Conservation (phyloP, 2,113 vertebrate species). For the Mungos mungo region DNA sequence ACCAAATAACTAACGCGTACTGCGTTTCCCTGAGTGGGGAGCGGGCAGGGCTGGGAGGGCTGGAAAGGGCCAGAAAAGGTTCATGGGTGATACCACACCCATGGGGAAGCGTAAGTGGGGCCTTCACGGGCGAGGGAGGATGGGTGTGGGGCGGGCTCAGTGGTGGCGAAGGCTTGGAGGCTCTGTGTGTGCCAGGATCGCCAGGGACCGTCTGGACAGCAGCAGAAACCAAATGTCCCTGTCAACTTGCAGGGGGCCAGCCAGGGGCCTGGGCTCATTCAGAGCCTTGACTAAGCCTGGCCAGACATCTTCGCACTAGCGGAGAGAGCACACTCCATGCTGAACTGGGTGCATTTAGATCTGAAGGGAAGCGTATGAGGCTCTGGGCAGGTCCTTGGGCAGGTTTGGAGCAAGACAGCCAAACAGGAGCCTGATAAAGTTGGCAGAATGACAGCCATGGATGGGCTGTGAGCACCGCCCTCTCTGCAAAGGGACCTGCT, state of each 20-base stretch:
- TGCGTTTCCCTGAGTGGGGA: neutral
- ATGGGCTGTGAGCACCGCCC: fast-evolving
- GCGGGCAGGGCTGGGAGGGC: neutral
- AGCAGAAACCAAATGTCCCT: fast-evolving
- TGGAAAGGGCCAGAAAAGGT: neutral
- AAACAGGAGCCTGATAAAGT: neutral
- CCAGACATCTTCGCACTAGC: fast-evolving
- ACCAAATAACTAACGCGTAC: fast-evolving
- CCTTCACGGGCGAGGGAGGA: fast-evolving
- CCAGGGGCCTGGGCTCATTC: fast-evolving
- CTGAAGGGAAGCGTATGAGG: neutral
- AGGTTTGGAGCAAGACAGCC: neutral
- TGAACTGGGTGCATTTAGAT: too few species aligned
- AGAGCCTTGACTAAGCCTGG: fast-evolving
- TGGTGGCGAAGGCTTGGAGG: neutral
- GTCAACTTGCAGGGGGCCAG: neutral
- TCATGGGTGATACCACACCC: too few species aligned
- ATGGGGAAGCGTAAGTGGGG: neutral
- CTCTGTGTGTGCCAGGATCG: fast-evolving
- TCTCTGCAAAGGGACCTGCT: neutral
- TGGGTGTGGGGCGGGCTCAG: fast-evolving
- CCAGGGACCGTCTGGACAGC: fast-evolving
- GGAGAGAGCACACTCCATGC: fast-evolving
- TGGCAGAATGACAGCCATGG: too few species aligned
- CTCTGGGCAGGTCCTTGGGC: neutral